Evolutionary conservation across 2,797 vertebrate species (phyloP).

Genomic region (Epinephelus awoara): DNA sequence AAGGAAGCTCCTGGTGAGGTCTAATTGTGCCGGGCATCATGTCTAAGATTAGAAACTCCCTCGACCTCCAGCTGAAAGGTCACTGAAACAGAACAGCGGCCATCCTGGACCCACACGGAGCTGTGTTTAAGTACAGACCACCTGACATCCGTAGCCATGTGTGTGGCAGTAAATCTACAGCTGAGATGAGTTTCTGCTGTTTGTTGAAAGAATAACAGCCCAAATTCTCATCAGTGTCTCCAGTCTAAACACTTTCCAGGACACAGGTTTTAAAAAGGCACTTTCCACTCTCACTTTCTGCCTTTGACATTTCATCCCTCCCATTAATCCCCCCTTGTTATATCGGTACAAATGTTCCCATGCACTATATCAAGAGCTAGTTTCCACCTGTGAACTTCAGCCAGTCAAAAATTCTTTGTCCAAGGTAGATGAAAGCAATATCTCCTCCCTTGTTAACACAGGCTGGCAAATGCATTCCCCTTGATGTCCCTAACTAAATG

Average conservation of each 20-base stretch:
- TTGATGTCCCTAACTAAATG: conserved; percentile 45
- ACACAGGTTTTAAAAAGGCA: conserved; percentile 70
- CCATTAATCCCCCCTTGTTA: conserved; percentile 37
- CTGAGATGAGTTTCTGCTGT: conserved; percentile 74
- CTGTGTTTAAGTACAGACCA: conserved; percentile 74
- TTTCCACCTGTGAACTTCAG: conserved; percentile 65
- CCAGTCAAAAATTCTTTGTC: conserved; percentile 51
- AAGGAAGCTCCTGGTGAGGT: conserved; percentile 35
- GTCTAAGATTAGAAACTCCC: conserved; percentile 70
- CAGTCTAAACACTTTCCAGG: conserved; percentile 78
- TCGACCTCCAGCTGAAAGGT: conserved; percentile 55
- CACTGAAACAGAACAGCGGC: conserved; percentile 58
- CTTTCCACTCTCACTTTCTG: conserved; percentile 58
- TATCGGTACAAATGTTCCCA: conserved; percentile 66
- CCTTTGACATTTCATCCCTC: conserved; percentile 47
- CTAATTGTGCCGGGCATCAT: conserved; percentile 7
- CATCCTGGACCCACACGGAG: conserved; percentile 66
- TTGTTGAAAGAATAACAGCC: conserved; percentile 79
- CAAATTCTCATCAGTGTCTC: conserved; percentile 73
- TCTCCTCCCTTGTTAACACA: conserved; percentile 47
- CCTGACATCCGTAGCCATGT: conserved; percentile 71
- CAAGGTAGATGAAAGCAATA: conserved; percentile 56
- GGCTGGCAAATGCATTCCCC: conserved; percentile 48
- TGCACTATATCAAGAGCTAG: conserved; percentile 38
- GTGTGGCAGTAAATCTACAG: conserved; percentile 75